phyloP scores from a whole-genome alignment of 2,113 vertebrate genomes.

The Labeo rohita region DNA sequence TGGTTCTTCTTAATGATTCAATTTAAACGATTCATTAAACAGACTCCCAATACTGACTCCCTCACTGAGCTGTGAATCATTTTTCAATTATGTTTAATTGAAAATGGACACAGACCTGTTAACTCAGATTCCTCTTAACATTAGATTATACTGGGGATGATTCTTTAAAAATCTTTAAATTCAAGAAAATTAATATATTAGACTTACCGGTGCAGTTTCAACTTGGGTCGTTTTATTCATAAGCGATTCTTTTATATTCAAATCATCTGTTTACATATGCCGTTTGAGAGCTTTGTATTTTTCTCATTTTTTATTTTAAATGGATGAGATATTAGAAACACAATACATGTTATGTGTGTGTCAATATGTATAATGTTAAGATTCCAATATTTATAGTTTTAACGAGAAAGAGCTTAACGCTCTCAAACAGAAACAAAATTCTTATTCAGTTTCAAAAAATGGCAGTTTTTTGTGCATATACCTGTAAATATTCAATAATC shows the following conservation, averaged over 20 bases:
- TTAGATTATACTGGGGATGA: background rate
- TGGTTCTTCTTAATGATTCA: slow-evolving; percentile 12
- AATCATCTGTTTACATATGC: background rate
- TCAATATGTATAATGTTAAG: background rate
- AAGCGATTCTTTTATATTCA: background rate
- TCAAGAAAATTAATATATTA: background rate
- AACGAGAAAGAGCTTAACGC: background rate
- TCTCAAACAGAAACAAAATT: no score
- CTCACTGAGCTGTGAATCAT: background rate
- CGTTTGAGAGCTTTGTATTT: no score
- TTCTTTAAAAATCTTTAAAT: background rate
- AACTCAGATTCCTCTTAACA: background rate
- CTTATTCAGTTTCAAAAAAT: background rate
- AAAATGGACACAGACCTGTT: background rate
- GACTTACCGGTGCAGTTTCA: background rate
- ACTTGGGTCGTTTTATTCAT: background rate
- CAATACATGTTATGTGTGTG: no score
- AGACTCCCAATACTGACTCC: background rate
- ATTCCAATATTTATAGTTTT: background rate
- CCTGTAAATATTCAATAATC: background rate
- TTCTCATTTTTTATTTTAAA: background rate
- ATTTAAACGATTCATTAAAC: slow-evolving; percentile 21
- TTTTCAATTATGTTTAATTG: background rate
- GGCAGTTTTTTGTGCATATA: background rate
- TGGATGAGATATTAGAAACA: background rate